These are phyloP conservation scores for Entosphenus tridentatus DNA, from an alignment of 2,113 vertebrate genomes.

Conservation along the genomic window DNA sequence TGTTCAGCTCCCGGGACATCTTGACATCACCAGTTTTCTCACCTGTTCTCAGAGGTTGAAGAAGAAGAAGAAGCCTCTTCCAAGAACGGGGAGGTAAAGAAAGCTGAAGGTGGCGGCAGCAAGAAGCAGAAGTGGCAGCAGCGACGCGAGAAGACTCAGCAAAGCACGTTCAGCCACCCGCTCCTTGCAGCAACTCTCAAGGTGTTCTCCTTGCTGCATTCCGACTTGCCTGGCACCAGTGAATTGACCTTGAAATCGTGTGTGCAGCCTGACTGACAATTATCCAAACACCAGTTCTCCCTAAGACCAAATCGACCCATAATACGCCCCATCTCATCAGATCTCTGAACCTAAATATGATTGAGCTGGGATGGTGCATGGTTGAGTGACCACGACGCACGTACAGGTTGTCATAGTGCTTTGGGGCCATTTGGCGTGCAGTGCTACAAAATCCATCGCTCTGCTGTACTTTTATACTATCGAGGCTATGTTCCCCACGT, in stretches of 20 bases:
- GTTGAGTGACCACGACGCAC: background rate
- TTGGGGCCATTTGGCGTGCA: too few species aligned
- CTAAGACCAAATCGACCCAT: background rate
- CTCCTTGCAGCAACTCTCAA: slow-evolving; percentile 54
- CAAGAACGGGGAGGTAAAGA: slow-evolving; percentile 24
- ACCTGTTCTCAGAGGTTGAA: background rate
- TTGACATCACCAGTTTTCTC: too few species aligned
- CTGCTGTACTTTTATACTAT: too few species aligned
- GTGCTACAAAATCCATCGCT: too few species aligned
- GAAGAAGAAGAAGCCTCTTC: slow-evolving; percentile 13
- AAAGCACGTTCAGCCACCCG: slow-evolving; percentile 44
- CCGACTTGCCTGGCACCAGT: background rate
- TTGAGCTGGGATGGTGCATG: background rate
- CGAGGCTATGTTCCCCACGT: too few species aligned
- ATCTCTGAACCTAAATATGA: slow-evolving; percentile 1
- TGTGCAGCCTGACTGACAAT: background rate
- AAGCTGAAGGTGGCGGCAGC: slow-evolving; percentile 13
- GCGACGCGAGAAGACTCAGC: slow-evolving; percentile 38
- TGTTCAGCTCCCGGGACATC: too few species aligned
- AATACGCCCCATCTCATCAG: background rate
- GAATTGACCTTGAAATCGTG: background rate
- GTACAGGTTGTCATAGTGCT: too few species aligned
- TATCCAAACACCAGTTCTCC: background rate
- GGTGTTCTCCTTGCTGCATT: slow-evolving; percentile 20
- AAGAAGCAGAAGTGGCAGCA: slow-evolving; percentile 25